Conservation (phyloP, 2,113 vertebrate genomes). For the Rallus limicola region DNA sequence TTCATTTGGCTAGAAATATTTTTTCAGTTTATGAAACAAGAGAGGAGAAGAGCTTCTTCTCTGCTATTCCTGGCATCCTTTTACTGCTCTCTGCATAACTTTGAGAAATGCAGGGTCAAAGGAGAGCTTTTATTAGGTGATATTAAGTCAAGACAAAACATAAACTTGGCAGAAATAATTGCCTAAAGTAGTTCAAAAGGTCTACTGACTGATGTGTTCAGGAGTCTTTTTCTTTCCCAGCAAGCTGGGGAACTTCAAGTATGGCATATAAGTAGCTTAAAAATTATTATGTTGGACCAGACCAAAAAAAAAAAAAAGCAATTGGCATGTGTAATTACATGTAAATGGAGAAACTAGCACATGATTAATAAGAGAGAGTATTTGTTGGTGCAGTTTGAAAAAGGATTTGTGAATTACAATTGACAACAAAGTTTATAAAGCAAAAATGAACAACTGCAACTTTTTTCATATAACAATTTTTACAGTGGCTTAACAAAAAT, state of each 20-base stretch:
- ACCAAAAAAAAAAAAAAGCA: neutral
- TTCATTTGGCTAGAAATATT: neutral
- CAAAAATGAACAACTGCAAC: neutral
- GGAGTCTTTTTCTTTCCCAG: neutral
- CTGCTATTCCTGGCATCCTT: conserved; percentile 38
- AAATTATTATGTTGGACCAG: neutral
- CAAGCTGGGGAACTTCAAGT: neutral
- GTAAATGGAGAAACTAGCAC: neutral
- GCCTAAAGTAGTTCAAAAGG: neutral
- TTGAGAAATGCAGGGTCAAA: conserved; percentile 33
- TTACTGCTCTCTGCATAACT: conserved; percentile 1
- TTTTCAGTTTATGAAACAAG: neutral
- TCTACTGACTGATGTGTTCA: neutral
- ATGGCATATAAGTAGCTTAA: neutral
- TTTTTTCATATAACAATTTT: neutral
- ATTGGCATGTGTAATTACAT: neutral
- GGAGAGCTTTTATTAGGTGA: conserved; percentile 44
- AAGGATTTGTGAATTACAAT: neutral
- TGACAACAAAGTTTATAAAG: neutral
- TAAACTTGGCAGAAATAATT: conserved; percentile 51
- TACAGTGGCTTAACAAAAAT: neutral
- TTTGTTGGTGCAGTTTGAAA: neutral
- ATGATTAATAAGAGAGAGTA: neutral
- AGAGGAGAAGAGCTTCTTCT: neutral
- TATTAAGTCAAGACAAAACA: conserved; percentile 46